phyloP scores from a whole-genome alignment of 2,113 vertebrate genomes.

The Scytalopus superciliaris region DNA sequence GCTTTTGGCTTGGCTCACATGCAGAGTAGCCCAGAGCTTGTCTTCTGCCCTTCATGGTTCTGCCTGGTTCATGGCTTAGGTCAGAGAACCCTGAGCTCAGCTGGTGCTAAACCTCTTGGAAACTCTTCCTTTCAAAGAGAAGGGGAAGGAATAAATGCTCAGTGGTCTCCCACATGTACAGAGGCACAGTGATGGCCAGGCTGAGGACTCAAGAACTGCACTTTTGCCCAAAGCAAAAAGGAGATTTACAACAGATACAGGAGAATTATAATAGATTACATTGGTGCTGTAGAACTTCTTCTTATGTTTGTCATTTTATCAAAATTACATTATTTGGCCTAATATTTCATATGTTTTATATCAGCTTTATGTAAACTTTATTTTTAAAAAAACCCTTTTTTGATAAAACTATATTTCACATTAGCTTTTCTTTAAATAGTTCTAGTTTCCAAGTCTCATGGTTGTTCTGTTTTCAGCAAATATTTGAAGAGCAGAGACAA shows the following conservation, averaged over 20 bases:
- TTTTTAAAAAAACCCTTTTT: neutral
- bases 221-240: neutral
- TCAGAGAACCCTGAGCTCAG: neutral
- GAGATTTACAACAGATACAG: neutral
- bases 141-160: neutral
- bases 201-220: neutral
- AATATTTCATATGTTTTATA: neutral
- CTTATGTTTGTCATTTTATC: neutral
- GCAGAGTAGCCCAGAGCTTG: neutral
- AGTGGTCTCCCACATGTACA: neutral
- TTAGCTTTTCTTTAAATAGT: neutral
- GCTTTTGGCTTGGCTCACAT: neutral
- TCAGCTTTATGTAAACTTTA: neutral
- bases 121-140: neutral
- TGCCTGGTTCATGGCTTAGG: neutral
- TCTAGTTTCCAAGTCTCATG: neutral
- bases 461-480: neutral
- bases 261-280: neutral
- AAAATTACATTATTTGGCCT: neutral
- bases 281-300: neutral
- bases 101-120: neutral
- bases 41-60: neutral
- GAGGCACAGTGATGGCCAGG: neutral
- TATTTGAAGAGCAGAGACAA: neutral
- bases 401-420: neutral